Evolutionary conservation across 2,113 vertebrate genomes (phyloP).

Genomic region (Cavia aperea): DNA sequence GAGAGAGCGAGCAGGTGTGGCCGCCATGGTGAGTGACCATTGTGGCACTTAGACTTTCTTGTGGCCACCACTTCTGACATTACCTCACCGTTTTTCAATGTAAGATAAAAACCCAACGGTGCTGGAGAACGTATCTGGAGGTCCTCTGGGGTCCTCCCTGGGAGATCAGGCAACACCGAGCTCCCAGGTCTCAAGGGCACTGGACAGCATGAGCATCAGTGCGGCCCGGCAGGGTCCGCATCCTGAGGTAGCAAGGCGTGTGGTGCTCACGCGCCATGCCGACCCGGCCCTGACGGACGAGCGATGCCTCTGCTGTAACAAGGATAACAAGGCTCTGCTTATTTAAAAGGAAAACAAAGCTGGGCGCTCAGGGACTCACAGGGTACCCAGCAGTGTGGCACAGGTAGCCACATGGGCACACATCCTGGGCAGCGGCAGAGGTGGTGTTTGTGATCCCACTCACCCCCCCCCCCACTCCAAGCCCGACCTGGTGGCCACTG

Average conservation of each 20-base stretch:
- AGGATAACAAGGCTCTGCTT: background rate
- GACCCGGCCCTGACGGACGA: background rate
- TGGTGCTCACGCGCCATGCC: background rate
- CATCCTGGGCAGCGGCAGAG: background rate
- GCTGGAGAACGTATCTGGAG: background rate
- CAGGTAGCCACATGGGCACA: background rate
- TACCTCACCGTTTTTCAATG: background rate
- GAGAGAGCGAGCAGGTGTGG: background rate
- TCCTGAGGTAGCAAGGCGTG: accelerated
- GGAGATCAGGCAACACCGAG: background rate
- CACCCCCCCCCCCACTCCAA: background rate
- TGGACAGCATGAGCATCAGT: background rate
- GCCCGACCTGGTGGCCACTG: background rate
- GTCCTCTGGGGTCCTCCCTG: background rate
- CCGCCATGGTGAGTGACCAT: accelerated
- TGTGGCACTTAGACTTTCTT: background rate
- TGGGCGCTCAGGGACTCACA: background rate
- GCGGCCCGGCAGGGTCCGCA: accelerated
- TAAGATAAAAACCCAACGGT: background rate
- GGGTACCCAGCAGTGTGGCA: background rate
- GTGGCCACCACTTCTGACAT: background rate
- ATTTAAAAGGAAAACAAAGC: background rate
- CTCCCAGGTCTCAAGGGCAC: background rate
- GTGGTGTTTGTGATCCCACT: background rate
- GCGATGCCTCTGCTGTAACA: background rate